These are phyloP conservation scores for Onychostruthus taczanowskii DNA, from an alignment of 2,113 vertebrate species.

Conservation along the genomic window DNA sequence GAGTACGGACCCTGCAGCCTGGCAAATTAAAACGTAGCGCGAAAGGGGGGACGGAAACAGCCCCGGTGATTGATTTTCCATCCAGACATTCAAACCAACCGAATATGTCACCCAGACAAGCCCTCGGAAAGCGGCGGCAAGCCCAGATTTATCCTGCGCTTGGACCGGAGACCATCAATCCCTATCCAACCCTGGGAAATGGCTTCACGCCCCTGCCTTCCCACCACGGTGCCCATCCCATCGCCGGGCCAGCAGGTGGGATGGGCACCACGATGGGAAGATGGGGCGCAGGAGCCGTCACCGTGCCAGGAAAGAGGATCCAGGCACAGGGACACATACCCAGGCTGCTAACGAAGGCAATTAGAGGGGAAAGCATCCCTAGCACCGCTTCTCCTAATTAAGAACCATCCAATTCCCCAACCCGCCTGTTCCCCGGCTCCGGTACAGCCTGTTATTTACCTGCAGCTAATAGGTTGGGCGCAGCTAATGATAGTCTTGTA, in stretches of 20 bases:
- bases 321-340: neutral
- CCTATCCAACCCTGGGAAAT: neutral
- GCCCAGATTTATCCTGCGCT: constrained; percentile 16
- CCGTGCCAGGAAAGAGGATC: neutral
- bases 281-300: fast-evolving
- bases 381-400: constrained; percentile 68
- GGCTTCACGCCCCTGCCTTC: neutral
- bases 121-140: constrained; percentile 26
- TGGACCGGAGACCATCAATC: constrained; percentile 40
- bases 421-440: constrained; percentile 56
- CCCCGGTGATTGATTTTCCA: constrained; percentile 65
- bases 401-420: constrained; percentile 67
- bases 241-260: neutral
- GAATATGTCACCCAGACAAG: constrained; percentile 67
- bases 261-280: neutral
- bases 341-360: constrained; percentile 53
- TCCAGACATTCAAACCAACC: constrained; percentile 57
- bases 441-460: constrained; percentile 79
- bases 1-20: constrained; percentile 42
- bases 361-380: constrained; percentile 56
- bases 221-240: neutral
- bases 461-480: constrained; percentile 74
- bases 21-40: constrained; percentile 66
- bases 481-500: constrained; percentile 70
- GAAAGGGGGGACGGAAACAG: constrained; percentile 2